Conservation (phyloP, 2,888 invertebrate species). For the Rhingia rostrata region DNA sequence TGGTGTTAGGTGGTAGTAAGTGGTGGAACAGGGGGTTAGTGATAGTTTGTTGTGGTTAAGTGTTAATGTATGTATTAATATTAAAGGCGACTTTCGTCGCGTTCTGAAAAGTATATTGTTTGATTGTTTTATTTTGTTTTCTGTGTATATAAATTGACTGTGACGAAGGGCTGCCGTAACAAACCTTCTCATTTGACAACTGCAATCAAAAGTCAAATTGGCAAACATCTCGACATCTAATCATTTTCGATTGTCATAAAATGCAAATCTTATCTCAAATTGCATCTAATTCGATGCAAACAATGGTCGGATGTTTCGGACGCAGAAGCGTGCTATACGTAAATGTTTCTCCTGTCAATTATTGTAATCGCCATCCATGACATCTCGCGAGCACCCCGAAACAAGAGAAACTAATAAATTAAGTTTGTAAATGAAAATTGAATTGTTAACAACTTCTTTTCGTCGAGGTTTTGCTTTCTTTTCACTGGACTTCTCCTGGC, state of each 20-base stretch:
- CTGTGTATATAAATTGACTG: too few species aligned
- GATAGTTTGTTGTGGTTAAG: too few species aligned
- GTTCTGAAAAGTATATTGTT: too few species aligned
- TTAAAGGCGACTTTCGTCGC: too few species aligned
- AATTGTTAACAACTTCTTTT: slow-evolving; percentile 53
- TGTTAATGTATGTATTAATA: too few species aligned
- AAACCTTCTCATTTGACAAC: too few species aligned
- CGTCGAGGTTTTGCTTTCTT: slow-evolving; percentile 53
- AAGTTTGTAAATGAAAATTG: slow-evolving; percentile 35
- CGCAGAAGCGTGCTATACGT: neutral
- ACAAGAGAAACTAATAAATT: slow-evolving; percentile 44
- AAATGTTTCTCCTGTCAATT: slow-evolving; percentile 42
- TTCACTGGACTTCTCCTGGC: slow-evolving; percentile 10
- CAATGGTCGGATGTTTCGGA: neutral
- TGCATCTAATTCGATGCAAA: neutral
- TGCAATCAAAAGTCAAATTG: too few species aligned
- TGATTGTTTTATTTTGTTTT: too few species aligned
- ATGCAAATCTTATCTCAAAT: neutral
- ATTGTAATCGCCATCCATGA: slow-evolving; percentile 37
- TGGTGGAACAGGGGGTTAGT: too few species aligned
- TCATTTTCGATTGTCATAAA: neutral
- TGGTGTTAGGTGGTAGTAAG: too few species aligned
- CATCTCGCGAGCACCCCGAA: slow-evolving; percentile 17
- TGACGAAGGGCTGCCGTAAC: too few species aligned
- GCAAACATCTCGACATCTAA: too few species aligned